Conservation (phyloP, 2,113 vertebrate genomes). For the Fukomys damarensis region DNA sequence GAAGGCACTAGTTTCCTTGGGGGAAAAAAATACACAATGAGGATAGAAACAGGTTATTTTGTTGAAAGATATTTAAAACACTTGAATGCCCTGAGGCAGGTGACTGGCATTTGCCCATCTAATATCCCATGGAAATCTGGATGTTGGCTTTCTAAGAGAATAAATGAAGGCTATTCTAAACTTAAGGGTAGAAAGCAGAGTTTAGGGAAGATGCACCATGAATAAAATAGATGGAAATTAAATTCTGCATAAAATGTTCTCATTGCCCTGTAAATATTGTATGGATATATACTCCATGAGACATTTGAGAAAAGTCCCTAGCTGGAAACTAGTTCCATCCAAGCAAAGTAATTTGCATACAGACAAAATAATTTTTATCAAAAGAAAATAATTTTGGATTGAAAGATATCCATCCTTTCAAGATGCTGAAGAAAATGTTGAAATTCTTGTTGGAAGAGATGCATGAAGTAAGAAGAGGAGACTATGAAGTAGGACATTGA, state of each 20-base stretch:
- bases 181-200: background rate
- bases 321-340: background rate
- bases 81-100: background rate
- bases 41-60: background rate
- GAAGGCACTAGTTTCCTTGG: background rate
- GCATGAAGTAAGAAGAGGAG: background rate
- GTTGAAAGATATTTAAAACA: background rate
- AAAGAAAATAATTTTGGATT: constrained; percentile 31
- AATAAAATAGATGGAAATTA: background rate
- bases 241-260: background rate
- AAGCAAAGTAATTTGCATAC: background rate
- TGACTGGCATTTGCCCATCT: background rate
- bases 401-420: background rate
- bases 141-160: background rate
- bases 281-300: background rate
- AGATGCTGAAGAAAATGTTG: background rate
- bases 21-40: background rate
- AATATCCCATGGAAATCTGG: background rate
- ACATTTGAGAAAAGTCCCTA: background rate
- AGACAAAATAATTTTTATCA: background rate
- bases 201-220: background rate
- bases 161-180: background rate
- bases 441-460: background rate
- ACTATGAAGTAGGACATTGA: background rate
- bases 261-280: background rate